Base-by-base conservation (phyloP, 1,140 invertebrate species). In the Theocolax elegans region DNA sequence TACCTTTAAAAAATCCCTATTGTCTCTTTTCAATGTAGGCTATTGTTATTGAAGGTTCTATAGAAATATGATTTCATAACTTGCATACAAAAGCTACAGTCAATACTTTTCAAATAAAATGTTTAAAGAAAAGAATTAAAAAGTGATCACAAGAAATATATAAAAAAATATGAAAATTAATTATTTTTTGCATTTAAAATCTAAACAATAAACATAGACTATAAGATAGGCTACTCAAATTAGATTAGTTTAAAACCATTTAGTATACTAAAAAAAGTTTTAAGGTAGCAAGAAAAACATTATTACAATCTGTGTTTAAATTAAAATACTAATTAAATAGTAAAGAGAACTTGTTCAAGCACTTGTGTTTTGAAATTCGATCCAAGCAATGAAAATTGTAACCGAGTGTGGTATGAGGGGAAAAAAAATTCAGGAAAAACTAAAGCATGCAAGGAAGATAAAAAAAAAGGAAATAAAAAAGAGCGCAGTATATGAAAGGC, bases 51-150 rank as follows among this genome's bases (percentile, higher is more conserved):
- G 71, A 15, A 13, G 6, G 2, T 38, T 35, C 75, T 71, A 81
- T 80, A 76, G 80, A 81, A 81, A 80, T 80, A 77, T 80, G 69
- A 73, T 76, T 79, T 76, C 71, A 75, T 74, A 80, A 73, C 48
- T 46, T 42, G 27, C 17, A 60, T 54, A 31, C 29, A 48, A 2
- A 46, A 21, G 10, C 29, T 15, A 48, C 2, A 17, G 0, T 60
- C 1, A 19, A 44, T 60, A 17, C 42, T 60, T 60, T 25, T 19
- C 27, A n/a, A 19, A 23, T 23, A 21, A 3, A 1, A 29, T 29
- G 29, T 58, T n/a, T n/a, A n/a, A n/a, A n/a, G n/a, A n/a, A n/a
- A n/a, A n/a, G n/a, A n/a, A n/a, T n/a, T n/a, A n/a, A n/a, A n/a
- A n/a, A n/a, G n/a, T n/a, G n/a, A n/a, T n/a, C n/a, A n/a, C n/a